Conservation (phyloP, 2,888 invertebrate genomes). For the Ptychoptera contaminata region DNA sequence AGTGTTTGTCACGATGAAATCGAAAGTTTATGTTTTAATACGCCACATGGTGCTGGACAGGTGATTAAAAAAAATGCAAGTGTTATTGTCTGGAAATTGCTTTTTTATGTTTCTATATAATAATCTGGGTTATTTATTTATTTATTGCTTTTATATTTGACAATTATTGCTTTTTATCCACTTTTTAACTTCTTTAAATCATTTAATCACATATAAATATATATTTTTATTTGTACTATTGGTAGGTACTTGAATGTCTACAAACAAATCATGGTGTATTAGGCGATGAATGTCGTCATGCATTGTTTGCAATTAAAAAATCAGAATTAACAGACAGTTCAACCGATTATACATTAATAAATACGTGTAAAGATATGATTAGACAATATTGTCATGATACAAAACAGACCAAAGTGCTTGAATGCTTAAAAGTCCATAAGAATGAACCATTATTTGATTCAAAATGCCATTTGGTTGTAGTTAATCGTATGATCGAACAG, state of each 20-base stretch:
- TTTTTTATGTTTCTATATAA: conserved; percentile 1
- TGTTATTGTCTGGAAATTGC: conserved; percentile 5
- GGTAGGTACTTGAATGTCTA: conserved; percentile 67
- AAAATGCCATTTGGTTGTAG: conserved; percentile 69
- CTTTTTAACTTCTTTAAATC: not conserved
- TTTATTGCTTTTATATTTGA: conserved; percentile 4
- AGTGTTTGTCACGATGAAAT: conserved; percentile 71
- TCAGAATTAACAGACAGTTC: conserved; percentile 76
- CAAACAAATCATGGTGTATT: conserved; percentile 46
- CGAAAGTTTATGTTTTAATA: conserved; percentile 47
- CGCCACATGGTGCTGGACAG: conserved; percentile 46
- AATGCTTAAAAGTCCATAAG: conserved; percentile 63
- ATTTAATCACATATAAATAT: too few species aligned
- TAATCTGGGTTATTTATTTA: conserved; percentile 5
- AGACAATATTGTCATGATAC: conserved; percentile 65
- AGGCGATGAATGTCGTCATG: conserved; percentile 54
- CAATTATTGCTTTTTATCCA: not conserved
- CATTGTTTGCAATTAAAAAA: conserved; percentile 70
- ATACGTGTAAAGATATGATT: conserved; percentile 74
- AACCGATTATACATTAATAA: conserved; percentile 71
- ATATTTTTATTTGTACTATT: conserved; percentile 11
- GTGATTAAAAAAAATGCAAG: conserved; percentile 32
- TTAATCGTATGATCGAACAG: conserved; percentile 78
- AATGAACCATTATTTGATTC: conserved; percentile 65
- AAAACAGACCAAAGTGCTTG: conserved; percentile 50